These are phyloP conservation scores for Epistrophella euchroma DNA, from an alignment of 2,888 invertebrate genomes.

Conservation along the genomic window DNA sequence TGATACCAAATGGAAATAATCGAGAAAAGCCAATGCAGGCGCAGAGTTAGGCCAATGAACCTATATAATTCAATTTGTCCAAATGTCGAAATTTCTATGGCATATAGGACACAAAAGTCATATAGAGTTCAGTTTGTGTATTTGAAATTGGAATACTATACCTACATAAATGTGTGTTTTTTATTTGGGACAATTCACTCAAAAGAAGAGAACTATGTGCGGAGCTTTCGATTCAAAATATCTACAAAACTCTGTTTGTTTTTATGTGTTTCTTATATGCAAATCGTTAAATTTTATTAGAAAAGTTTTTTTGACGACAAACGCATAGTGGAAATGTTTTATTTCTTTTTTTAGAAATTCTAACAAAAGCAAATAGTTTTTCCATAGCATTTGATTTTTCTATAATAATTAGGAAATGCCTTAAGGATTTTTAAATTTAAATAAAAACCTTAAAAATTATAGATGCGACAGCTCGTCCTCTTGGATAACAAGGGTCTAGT, in stretches of 20 bases:
- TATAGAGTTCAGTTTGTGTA: background rate
- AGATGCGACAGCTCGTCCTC: too few relatives aligned
- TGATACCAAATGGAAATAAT: conserved; percentile 62
- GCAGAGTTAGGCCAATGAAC: conserved; percentile 72
- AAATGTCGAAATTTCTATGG: conserved; percentile 61
- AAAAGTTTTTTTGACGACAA: conserved; percentile 39
- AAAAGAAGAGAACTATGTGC: background rate
- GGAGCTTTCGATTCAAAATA: conserved; percentile 36
- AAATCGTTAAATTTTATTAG: conserved; percentile 59
- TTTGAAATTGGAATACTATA: conserved; percentile 4
- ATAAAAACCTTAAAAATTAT: too few relatives aligned
- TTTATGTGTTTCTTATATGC: conserved; percentile 42
- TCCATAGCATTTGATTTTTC: too few relatives aligned
- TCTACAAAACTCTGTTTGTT: conserved; percentile 45
- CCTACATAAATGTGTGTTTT: conserved; percentile 11
- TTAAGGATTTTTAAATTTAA: too few relatives aligned
- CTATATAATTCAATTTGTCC: conserved; percentile 71
- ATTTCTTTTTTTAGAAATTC: conserved; percentile 2
- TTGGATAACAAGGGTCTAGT: too few relatives aligned
- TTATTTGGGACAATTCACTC: conserved; percentile 14
- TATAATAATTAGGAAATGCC: too few relatives aligned
- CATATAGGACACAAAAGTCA: conserved; percentile 18
- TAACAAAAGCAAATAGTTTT: too few relatives aligned
- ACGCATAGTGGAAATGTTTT: conserved; percentile 32
- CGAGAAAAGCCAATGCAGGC: conserved; percentile 72